Percentiles rank a stretch among this genome's conserved stretches.
Conservation (phyloP, 2,113 vertebrate genomes). For the Xenopus laevis region DNA sequence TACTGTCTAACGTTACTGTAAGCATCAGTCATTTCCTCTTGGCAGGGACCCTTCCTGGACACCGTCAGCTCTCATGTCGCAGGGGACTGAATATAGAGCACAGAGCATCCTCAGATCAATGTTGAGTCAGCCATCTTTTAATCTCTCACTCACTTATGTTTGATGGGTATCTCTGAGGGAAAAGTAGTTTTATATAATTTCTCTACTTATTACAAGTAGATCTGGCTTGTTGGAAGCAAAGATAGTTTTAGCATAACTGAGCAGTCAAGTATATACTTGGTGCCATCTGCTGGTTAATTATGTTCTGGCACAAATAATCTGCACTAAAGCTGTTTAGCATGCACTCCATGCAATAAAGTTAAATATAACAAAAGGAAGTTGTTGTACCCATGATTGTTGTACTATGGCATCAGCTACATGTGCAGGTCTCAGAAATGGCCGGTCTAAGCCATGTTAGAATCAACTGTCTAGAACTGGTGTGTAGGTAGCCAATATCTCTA, state of each 20-base stretch:
- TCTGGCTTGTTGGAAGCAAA: neutral
- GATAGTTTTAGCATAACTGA: no score
- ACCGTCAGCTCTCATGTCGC: slow-evolving; percentile 12
- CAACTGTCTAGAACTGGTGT: no score
- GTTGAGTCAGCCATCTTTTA: neutral
- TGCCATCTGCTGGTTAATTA: slow-evolving; percentile 3
- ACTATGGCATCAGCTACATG: neutral
- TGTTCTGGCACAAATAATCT: no score
- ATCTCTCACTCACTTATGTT: neutral
- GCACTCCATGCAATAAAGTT: no score
- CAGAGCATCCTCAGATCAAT: no score
- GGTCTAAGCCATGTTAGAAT: no score
- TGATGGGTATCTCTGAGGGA: neutral
- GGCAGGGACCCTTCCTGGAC: slow-evolving; percentile 9
- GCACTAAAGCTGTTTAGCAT: no score
- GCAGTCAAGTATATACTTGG: neutral
- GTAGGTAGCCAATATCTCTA: no score
- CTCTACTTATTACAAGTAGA: neutral
- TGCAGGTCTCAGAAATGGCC: no score
- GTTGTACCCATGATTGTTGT: neutral
- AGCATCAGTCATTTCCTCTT: slow-evolving; percentile 40
- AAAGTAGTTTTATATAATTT: neutral
- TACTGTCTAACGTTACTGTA: slow-evolving; percentile 20
- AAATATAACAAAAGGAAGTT: no score
- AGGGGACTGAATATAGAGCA: neutral